Evolutionary conservation across 2,888 invertebrate species (phyloP).

Genomic region (Macrophya annulata): DNA sequence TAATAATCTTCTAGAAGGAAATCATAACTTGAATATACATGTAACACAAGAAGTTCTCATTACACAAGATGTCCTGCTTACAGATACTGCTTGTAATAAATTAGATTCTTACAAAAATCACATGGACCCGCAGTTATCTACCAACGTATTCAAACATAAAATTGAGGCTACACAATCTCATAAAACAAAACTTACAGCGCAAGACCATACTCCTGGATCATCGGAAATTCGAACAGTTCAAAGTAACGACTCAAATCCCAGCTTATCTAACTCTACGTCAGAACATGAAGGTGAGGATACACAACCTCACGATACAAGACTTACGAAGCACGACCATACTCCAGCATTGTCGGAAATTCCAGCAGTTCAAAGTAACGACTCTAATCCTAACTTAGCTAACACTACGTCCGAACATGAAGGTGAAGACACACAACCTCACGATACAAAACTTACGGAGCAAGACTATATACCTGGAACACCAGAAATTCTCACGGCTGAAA

Average conservation of each 20-base stretch:
- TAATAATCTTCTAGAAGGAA: not conserved
- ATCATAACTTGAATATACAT: not conserved
- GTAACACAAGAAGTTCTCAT: not conserved
- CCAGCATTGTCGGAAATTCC: not conserved
- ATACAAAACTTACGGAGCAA: not conserved
- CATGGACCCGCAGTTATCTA: not conserved
- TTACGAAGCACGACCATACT: not conserved
- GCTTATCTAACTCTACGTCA: not conserved
- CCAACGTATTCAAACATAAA: not conserved
- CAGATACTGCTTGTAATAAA: not conserved
- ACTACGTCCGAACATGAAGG: not conserved
- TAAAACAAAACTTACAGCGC: not conserved
- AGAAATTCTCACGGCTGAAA: conserved; percentile 5
- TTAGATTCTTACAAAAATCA: too few species aligned
- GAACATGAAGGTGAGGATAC: not conserved
- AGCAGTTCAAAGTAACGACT: not conserved
- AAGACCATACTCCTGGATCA: not conserved
- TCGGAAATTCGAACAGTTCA: not conserved
- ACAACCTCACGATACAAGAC: not conserved
- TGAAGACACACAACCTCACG: not conserved
- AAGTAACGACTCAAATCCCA: not conserved
- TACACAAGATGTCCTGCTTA: not conserved
- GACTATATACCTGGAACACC: not conserved
- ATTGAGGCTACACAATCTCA: not conserved
- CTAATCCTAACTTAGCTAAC: not conserved